phyloP scores from a whole-genome alignment of 2,888 invertebrate species.

The Parapristionchus giblindavisi region DNA sequence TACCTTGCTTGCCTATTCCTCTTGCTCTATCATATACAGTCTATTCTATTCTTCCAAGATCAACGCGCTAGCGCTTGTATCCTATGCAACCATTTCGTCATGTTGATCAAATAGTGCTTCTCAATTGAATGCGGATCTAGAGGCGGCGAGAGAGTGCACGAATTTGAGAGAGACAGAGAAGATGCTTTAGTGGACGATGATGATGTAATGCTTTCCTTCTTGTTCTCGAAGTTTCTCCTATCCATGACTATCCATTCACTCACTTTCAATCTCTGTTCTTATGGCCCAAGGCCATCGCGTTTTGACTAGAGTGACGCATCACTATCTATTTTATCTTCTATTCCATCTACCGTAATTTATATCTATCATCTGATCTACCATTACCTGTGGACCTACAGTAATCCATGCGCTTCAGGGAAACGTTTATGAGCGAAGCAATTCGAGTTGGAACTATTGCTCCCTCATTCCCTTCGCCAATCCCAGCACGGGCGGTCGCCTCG shows the following conservation, averaged over 20 bases:
- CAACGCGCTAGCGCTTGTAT: neutral
- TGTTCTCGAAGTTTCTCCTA: too few species aligned
- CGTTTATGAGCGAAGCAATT: slow-evolving; percentile 43
- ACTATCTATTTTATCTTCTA: too few species aligned
- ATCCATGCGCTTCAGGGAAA: slow-evolving; percentile 41
- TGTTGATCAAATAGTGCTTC: slow-evolving; percentile 17
- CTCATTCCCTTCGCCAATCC: slow-evolving; percentile 43
- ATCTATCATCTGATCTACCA: neutral
- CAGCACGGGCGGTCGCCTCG: neutral
- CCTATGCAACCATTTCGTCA: slow-evolving; percentile 19
- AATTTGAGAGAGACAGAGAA: too few species aligned
- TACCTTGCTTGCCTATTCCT: slow-evolving; percentile 3
- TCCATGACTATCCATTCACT: too few species aligned
- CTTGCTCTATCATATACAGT: neutral
- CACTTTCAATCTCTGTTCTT: too few species aligned
- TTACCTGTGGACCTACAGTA: neutral
- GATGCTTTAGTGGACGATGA: too few species aligned
- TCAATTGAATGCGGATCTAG: neutral
- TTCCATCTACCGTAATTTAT: too few species aligned
- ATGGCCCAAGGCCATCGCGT: too few species aligned
- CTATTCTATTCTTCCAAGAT: neutral
- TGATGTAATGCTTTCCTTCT: too few species aligned
- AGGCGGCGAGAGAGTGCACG: slow-evolving; percentile 10
- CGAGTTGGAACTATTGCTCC: slow-evolving; percentile 48
- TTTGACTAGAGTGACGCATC: too few species aligned